These are phyloP conservation scores for Diarsia mendica DNA, from an alignment of 2,888 invertebrate genomes.

Conservation along the genomic window DNA sequence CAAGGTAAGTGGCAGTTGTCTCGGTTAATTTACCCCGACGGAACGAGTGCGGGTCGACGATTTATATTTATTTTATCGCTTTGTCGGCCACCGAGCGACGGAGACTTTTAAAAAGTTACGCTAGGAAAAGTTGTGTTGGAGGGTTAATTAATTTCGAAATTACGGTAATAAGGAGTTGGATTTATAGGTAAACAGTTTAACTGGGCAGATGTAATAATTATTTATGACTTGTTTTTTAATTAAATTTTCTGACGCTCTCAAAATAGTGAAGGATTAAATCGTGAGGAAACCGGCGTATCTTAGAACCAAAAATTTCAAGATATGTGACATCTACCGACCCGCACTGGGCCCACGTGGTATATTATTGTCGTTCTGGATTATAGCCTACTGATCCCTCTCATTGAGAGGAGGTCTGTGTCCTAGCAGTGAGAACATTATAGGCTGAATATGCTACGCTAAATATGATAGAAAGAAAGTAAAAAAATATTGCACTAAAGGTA, in stretches of 20 bases:
- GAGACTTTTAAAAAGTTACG: slow-evolving; percentile 34
- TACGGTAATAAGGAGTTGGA: slow-evolving; percentile 17
- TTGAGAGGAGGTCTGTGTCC: no score
- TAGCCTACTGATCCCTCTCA: no score
- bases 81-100: slow-evolving; percentile 17
- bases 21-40: slow-evolving; percentile 61
- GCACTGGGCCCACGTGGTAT: no score
- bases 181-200: background rate
- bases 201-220: background rate
- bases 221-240: background rate
- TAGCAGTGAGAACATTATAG: no score
- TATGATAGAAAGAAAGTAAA: no score
- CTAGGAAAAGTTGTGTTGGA: slow-evolving; percentile 6
- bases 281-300: no score
- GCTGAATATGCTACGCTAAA: no score
- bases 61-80: slow-evolving; percentile 69
- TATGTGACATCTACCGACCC: no score
- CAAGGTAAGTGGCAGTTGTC: slow-evolving; percentile 59
- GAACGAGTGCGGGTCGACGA: slow-evolving; percentile 58
- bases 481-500: background rate
- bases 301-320: no score
- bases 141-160: slow-evolving; percentile 28
- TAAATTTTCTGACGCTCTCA: no score
- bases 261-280: no score
- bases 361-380: no score